phyloP scores from a whole-genome alignment of 2,797 vertebrate genomes.

The Liparis tanakae region DNA sequence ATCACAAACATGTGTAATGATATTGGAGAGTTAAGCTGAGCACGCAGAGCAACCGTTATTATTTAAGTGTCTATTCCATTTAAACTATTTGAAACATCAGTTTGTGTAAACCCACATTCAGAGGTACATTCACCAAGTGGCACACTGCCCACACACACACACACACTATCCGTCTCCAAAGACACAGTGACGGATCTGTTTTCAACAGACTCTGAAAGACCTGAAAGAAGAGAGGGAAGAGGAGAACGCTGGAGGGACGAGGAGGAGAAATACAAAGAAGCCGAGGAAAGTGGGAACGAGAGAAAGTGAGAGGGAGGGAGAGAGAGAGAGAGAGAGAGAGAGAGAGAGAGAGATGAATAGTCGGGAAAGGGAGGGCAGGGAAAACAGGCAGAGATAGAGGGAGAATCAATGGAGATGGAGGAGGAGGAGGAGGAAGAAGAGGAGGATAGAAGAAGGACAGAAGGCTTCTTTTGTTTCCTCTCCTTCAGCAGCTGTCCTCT shows the following conservation, averaged over 20 bases:
- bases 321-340: slow-evolving; percentile 34
- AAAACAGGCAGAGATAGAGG: slow-evolving; percentile 19
- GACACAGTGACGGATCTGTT: slow-evolving; percentile 73
- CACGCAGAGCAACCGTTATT: background rate
- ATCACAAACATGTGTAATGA: background rate
- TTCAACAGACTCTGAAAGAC: slow-evolving; percentile 67
- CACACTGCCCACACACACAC: too few species aligned
- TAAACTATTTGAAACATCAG: too few species aligned
- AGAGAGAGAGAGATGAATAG: background rate
- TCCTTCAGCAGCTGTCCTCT: slow-evolving; percentile 62
- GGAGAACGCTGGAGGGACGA: slow-evolving; percentile 15
- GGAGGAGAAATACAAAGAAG: slow-evolving; percentile 44
- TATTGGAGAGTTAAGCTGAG: slow-evolving; percentile 4
- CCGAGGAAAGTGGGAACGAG: too few species aligned
- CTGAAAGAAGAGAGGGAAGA: slow-evolving; percentile 40
- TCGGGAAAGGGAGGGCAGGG: background rate
- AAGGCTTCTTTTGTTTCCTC: slow-evolving; percentile 73
- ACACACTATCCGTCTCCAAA: slow-evolving; percentile 62
- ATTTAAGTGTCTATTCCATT: too few species aligned
- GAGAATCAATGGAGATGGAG: slow-evolving; percentile 2
- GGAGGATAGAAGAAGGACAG: slow-evolving; percentile 58
- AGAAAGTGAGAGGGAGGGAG: slow-evolving; percentile 25
- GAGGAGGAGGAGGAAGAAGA: slow-evolving; percentile 13
- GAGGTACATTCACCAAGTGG: too few species aligned
- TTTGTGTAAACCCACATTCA: too few species aligned